These are phyloP conservation scores for Amazonetta brasiliensis DNA, from an alignment of 2,797 vertebrate species.

Conservation along the genomic window DNA sequence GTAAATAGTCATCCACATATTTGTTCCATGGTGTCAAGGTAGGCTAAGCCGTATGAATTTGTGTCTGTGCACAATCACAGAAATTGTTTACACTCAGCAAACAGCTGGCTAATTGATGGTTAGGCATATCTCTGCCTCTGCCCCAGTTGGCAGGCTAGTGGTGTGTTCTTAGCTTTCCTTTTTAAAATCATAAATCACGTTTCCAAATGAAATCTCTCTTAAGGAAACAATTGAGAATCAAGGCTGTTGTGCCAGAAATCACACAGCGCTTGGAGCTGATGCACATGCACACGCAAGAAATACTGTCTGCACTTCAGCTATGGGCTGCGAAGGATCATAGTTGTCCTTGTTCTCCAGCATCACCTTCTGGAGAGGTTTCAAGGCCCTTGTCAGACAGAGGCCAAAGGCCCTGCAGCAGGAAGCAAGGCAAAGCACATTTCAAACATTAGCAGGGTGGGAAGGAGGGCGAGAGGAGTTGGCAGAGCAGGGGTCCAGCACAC, in stretches of 20 bases:
- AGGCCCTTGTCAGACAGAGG: fast-evolving
- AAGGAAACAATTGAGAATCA: slow-evolving; percentile 55
- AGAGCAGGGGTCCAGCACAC: neutral
- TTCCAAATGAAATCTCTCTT: slow-evolving; percentile 25
- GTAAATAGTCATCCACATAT: neutral
- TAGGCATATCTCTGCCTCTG: neutral
- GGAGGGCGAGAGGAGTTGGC: neutral
- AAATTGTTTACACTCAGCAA: neutral
- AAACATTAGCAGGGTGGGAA: neutral
- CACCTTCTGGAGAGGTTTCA: slow-evolving; percentile 44
- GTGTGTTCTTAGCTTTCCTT: neutral
- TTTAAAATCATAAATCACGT: neutral
- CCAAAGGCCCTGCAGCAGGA: neutral
- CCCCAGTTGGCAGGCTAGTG: neutral
- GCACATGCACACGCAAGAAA: neutral
- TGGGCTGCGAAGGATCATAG: neutral
- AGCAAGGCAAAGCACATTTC: neutral
- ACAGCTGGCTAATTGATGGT: neutral
- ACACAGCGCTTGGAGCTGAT: slow-evolving; percentile 7
- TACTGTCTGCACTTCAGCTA: neutral
- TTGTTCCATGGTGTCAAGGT: neutral
- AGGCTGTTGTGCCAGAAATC: slow-evolving; percentile 48
- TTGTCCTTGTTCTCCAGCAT: neutral
- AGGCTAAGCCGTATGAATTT: neutral
- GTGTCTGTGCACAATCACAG: neutral